phyloP scores from a whole-genome alignment of 2,113 vertebrate species.

The Tauraco erythrolophus region DNA sequence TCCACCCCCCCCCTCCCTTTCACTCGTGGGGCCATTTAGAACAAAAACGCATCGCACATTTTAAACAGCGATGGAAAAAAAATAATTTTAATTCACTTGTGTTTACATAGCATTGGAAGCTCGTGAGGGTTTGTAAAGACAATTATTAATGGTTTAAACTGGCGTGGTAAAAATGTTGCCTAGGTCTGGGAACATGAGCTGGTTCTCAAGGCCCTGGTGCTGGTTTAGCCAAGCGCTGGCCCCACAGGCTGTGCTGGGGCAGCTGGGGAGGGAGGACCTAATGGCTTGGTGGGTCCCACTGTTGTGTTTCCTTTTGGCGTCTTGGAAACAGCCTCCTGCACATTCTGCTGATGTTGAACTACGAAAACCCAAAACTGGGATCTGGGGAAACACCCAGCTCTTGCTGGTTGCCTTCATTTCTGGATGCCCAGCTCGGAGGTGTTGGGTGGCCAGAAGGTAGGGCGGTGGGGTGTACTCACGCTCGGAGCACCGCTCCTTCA shows the following conservation, averaged over 20 bases:
- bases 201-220: not conserved
- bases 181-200: not conserved
- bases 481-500: accelerated
- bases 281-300: not conserved
- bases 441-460: not conserved
- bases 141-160: conserved; percentile 26
- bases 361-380: not conserved
- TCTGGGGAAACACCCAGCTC: not conserved
- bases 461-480: accelerated
- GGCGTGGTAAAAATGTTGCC: not conserved
- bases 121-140: not conserved
- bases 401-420: not conserved
- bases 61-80: conserved; percentile 40
- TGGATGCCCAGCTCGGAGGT: not conserved
- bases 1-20: not conserved
- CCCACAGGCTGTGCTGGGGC: accelerated
- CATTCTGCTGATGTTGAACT: not conserved
- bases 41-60: not conserved
- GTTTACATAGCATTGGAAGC: conserved; percentile 18
- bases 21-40: not conserved
- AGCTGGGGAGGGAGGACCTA: accelerated
- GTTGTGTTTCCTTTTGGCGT: not conserved
- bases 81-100: conserved; percentile 33
- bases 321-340: not conserved
- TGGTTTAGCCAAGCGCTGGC: not conserved